These are phyloP conservation scores for Macroglossus sobrinus DNA, from an alignment of 2,113 vertebrate genomes.

Conservation along the genomic window DNA sequence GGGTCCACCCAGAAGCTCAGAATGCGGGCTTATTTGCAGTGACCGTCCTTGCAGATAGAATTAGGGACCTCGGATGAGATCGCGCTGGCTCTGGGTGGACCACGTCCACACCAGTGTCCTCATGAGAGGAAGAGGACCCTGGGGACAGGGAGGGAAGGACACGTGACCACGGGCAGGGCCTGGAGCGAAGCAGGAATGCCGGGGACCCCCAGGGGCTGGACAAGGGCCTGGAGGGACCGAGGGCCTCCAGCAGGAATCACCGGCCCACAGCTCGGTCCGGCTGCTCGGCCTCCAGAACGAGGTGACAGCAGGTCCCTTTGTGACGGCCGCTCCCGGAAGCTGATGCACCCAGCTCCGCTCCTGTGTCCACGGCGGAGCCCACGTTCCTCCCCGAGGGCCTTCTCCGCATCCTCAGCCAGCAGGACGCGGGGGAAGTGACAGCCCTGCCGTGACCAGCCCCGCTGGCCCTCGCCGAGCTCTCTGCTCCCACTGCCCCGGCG, in stretches of 20 bases:
- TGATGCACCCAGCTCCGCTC: fast-evolving
- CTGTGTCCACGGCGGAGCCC: fast-evolving
- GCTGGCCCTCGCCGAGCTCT: fast-evolving
- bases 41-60: fast-evolving
- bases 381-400: fast-evolving
- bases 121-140: fast-evolving
- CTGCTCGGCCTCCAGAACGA: not conserved
- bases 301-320: fast-evolving
- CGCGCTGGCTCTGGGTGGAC: not conserved
- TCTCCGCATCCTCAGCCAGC: fast-evolving
- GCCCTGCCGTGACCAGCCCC: fast-evolving
- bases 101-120: fast-evolving
- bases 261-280: fast-evolving
- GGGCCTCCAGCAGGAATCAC: not conserved
- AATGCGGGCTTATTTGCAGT: fast-evolving
- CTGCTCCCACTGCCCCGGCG: fast-evolving
- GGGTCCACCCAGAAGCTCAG: not conserved
- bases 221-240: fast-evolving
- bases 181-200: fast-evolving
- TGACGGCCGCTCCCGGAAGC: not conserved
- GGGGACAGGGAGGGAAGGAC: not conserved
- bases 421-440: fast-evolving
- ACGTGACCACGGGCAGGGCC: fast-evolving
- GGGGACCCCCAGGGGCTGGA: not conserved
- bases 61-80: not conserved